Conservation (phyloP, 2,888 invertebrate genomes). For the Lumbricus terrestris region DNA sequence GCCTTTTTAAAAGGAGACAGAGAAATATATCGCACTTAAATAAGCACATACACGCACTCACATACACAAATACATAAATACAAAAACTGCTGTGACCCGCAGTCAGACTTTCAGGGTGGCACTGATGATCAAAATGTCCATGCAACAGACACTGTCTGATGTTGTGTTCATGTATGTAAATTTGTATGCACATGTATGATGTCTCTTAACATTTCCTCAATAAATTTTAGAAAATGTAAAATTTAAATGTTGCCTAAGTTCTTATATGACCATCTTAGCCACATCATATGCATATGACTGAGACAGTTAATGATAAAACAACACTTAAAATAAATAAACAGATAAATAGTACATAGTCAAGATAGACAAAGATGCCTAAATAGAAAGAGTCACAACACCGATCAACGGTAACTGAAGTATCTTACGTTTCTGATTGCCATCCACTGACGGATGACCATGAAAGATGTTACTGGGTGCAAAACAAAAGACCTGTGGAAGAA, state of each 20-base stretch:
- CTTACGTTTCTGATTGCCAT: constrained; percentile 13
- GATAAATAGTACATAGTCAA: background rate
- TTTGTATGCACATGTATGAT: background rate
- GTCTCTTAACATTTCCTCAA: too few relatives aligned
- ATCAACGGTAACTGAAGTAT: background rate
- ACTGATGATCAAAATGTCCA: background rate
- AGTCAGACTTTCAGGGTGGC: background rate
- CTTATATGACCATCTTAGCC: background rate
- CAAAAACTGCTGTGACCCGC: background rate
- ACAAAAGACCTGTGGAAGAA: background rate
- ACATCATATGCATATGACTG: background rate
- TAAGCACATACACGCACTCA: too few relatives aligned
- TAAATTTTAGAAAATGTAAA: background rate
- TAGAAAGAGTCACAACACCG: background rate
- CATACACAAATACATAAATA: background rate
- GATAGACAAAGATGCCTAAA: background rate
- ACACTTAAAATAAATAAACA: background rate
- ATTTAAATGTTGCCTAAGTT: background rate
- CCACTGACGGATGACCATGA: background rate
- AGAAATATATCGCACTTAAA: too few relatives aligned
- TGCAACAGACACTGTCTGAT: background rate
- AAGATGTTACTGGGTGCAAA: constrained; percentile 8
- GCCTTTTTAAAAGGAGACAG: too few relatives aligned
- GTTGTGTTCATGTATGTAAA: background rate
- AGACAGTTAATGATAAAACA: background rate